These are phyloP conservation scores for Melopsittacus undulatus DNA, from an alignment of 2,797 vertebrate genomes.

Conservation along the genomic window DNA sequence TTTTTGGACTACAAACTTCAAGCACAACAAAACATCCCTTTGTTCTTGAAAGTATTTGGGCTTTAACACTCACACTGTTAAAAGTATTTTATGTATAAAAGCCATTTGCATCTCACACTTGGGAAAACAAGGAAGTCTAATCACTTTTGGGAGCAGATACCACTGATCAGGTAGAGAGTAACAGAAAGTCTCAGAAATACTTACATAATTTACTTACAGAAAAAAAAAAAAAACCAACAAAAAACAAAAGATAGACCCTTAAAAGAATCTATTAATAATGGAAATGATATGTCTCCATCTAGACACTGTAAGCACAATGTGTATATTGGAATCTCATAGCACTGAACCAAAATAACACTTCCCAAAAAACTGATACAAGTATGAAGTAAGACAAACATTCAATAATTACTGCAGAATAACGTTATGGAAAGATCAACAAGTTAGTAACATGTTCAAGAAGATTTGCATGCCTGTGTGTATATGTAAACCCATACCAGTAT, in stretches of 20 bases:
- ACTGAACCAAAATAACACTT: background rate
- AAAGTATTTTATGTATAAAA: background rate
- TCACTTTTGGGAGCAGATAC: background rate
- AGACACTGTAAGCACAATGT: background rate
- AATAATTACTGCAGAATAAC: background rate
- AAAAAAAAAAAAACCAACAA: rapidly evolving
- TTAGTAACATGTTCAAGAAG: background rate
- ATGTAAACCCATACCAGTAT: background rate
- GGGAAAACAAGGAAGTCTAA: background rate
- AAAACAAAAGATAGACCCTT: background rate
- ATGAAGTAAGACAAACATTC: background rate
- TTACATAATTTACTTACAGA: too few species aligned
- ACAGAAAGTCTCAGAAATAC: background rate
- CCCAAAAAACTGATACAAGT: background rate
- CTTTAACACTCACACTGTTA: background rate
- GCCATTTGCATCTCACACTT: background rate
- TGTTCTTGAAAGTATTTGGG: background rate
- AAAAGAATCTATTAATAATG: background rate
- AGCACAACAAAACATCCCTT: background rate
- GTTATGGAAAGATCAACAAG: background rate
- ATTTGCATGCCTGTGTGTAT: background rate
- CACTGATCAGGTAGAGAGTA: background rate
- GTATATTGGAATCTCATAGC: background rate
- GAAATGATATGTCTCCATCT: background rate
- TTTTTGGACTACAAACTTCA: background rate